Percentiles rank a stretch among this genome's conserved stretches.
phyloP scores from a whole-genome alignment of 2,888 invertebrate genomes.

The Ophion costatus region DNA sequence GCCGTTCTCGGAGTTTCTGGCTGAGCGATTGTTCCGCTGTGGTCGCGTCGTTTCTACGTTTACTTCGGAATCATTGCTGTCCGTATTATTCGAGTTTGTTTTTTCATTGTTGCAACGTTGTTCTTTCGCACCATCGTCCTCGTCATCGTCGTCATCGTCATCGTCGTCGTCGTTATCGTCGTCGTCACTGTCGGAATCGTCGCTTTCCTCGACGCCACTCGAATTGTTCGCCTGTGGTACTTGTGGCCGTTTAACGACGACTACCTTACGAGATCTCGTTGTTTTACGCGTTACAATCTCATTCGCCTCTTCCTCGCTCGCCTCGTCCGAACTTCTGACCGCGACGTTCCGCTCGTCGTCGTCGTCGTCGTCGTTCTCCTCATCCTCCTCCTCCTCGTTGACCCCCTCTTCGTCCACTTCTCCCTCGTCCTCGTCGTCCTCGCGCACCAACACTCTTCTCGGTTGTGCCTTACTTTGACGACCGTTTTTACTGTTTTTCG shows the following conservation, averaged over 20 bases:
- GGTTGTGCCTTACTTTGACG: constrained; percentile 71
- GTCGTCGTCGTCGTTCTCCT: constrained; percentile 58
- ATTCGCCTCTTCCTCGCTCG: constrained; percentile 66
- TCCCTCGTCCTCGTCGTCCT: constrained; percentile 71
- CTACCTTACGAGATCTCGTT: constrained; percentile 72
- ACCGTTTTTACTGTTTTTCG: constrained; percentile 76
- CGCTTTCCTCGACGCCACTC: constrained; percentile 67
- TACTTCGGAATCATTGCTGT: constrained; percentile 73
- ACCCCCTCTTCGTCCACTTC: constrained; percentile 65
- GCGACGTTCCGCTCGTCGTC: constrained; percentile 51
- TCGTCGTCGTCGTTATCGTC: constrained; percentile 43
- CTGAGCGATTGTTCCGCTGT: constrained; percentile 69
- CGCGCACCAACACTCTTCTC: constrained; percentile 70
- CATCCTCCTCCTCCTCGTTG: constrained; percentile 73
- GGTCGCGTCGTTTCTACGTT: constrained; percentile 67
- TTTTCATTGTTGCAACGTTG: constrained; percentile 59
- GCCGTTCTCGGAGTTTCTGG: constrained; percentile 68
- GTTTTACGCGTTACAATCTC: constrained; percentile 71
- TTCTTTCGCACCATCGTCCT: constrained; percentile 8
- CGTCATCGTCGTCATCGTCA: constrained; percentile 24
- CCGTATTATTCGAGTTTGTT: constrained; percentile 60
- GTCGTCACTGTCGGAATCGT: constrained; percentile 69
- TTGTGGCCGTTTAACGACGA: constrained; percentile 22
- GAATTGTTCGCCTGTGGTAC: constrained; percentile 62
- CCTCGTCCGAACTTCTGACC: constrained; percentile 61